phyloP scores from a whole-genome alignment of 2,888 invertebrate species.

The Vandiemenella viatica region DNA sequence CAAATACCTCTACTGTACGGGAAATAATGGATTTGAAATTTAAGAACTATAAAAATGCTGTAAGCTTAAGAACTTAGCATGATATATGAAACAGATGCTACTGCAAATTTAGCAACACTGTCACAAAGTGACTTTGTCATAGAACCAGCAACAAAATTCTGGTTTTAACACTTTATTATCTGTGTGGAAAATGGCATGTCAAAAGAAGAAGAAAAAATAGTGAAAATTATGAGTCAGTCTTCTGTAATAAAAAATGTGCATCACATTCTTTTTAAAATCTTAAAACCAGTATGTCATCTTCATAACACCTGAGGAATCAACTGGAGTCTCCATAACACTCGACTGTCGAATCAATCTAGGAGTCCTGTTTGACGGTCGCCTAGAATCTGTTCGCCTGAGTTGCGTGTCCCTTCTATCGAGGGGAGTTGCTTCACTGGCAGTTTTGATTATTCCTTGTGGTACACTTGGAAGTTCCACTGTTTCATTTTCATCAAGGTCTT shows the following conservation, averaged over 20 bases:
- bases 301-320: slow-evolving; percentile 61
- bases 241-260: neutral
- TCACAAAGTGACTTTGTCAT: no score
- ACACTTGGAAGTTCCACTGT: slow-evolving; percentile 27
- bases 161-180: no score
- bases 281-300: slow-evolving; percentile 82
- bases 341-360: slow-evolving; percentile 58
- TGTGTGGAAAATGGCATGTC: no score
- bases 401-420: slow-evolving; percentile 6
- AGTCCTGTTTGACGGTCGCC: slow-evolving; percentile 36
- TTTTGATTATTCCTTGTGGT: slow-evolving; percentile 12
- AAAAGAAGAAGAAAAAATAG: no score
- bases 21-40: no score
- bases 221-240: neutral
- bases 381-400: no score
- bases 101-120: no score
- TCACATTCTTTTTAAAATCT: neutral
- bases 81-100: no score
- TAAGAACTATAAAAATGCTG: no score
- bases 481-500: slow-evolving; percentile 49
- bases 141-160: no score
- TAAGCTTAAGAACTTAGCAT: no score
- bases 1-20: no score
- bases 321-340: slow-evolving; percentile 69
- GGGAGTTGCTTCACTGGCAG: slow-evolving; percentile 12